Conservation (phyloP, 2,888 invertebrate species). For the Sphinx pinastri region DNA sequence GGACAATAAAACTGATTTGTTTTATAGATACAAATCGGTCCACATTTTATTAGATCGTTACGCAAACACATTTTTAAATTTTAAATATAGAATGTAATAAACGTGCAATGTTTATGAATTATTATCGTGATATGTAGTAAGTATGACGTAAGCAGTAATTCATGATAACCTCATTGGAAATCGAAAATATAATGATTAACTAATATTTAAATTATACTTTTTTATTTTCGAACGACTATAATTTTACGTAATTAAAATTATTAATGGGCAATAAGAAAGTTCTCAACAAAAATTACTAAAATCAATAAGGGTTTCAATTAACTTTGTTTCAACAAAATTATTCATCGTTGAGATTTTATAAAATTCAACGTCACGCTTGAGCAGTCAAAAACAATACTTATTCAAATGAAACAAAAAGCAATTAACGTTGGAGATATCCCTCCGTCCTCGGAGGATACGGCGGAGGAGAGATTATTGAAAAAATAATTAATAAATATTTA, state of each 20-base stretch:
- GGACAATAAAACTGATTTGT: slow-evolving; percentile 10
- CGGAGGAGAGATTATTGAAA: slow-evolving; percentile 82
- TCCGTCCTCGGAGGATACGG: slow-evolving; percentile 76
- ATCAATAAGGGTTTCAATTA: slow-evolving; percentile 69
- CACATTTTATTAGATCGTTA: background rate
- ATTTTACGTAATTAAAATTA: slow-evolving; percentile 29
- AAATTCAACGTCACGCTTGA: slow-evolving; percentile 72
- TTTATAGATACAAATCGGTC: background rate
- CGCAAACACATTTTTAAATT: too few relatives aligned
- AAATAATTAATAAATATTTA: slow-evolving; percentile 85
- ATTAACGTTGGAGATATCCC: slow-evolving; percentile 81
- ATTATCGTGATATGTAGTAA: too few relatives aligned
- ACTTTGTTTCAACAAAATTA: slow-evolving; percentile 68
- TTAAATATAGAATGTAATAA: too few relatives aligned
- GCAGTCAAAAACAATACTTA: slow-evolving; percentile 84
- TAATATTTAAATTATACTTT: too few relatives aligned
- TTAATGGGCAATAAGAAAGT: slow-evolving; percentile 36
- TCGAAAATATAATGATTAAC: too few relatives aligned
- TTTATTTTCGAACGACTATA: background rate
- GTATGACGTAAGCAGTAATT: too few relatives aligned
- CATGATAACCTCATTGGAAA: too few relatives aligned
- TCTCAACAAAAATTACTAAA: slow-evolving; percentile 45
- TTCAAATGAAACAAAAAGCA: slow-evolving; percentile 84
- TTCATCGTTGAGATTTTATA: slow-evolving; percentile 77
- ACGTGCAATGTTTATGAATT: too few relatives aligned